phyloP scores from a whole-genome alignment of 2,113 vertebrate genomes.

The Leuciscus idus region DNA sequence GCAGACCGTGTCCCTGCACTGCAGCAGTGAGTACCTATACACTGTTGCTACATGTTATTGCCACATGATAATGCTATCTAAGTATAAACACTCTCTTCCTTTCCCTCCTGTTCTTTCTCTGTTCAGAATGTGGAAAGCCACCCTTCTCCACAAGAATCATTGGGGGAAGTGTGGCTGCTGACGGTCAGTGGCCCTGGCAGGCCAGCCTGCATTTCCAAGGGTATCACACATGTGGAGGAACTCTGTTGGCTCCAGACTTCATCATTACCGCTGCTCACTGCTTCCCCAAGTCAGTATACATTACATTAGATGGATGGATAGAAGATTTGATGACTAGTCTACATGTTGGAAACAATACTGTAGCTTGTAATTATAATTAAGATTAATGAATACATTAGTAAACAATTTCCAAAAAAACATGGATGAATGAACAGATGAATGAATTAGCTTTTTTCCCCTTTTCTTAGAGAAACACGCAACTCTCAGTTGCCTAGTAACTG shows the following conservation, averaged over 20 bases:
- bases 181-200: slow-evolving; percentile 86
- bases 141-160: slow-evolving; percentile 74
- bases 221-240: slow-evolving; percentile 82
- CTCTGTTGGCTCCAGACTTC: slow-evolving; percentile 79
- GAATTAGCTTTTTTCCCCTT: background rate
- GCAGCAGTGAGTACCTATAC: slow-evolving; percentile 52
- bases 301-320: background rate
- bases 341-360: background rate
- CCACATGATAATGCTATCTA: background rate
- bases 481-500: slow-evolving; percentile 69
- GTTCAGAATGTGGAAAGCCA: slow-evolving; percentile 78
- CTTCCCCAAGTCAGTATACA: slow-evolving; percentile 81
- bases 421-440: background rate
- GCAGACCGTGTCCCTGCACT: slow-evolving; percentile 48
- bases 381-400: background rate
- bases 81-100: background rate
- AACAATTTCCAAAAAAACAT: background rate
- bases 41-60: background rate
- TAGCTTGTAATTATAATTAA: background rate
- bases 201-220: slow-evolving; percentile 79
- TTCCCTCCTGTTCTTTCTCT: background rate
- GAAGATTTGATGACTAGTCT: background rate
- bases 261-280: slow-evolving; percentile 85
- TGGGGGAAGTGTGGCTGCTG: slow-evolving; percentile 70
- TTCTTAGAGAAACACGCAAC: background rate